phyloP scores from a whole-genome alignment of 2,888 invertebrate species.

The Protonemura montana region DNA sequence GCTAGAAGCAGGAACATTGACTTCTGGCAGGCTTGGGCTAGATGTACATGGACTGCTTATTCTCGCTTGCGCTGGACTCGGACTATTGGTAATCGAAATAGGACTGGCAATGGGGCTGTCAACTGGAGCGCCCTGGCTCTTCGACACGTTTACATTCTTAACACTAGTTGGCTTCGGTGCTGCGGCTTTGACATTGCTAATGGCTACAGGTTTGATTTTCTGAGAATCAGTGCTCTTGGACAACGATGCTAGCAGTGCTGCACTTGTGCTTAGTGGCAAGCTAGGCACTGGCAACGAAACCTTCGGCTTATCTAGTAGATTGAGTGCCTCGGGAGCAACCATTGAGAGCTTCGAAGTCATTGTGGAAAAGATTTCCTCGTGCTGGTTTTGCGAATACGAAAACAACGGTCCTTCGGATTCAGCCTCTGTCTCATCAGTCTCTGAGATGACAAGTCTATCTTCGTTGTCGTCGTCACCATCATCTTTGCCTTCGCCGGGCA shows the following conservation, averaged over 20 bases:
- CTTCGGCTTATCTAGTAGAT: not conserved
- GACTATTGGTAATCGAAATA: not conserved
- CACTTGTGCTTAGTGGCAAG: not conserved
- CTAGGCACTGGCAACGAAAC: not conserved
- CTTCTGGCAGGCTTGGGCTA: not conserved
- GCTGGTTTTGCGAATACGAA: conserved; percentile 62
- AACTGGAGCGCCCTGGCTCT: not conserved
- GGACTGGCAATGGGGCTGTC: not conserved
- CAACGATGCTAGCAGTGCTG: conserved; percentile 17
- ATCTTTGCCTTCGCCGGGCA: conserved; percentile 58
- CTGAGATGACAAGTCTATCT: conserved; percentile 67
- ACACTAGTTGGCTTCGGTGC: not conserved
- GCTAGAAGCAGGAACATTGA: conserved; percentile 14
- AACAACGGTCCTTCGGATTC: conserved; percentile 63
- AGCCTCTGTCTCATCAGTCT: conserved; percentile 68
- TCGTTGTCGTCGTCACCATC: conserved; percentile 61
- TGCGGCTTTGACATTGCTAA: not conserved
- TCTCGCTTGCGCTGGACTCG: not conserved
- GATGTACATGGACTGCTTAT: not conserved
- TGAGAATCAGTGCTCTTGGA: conserved; percentile 26
- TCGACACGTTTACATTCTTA: not conserved
- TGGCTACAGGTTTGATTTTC: not conserved
- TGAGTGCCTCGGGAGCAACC: not conserved
- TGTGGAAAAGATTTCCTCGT: conserved; percentile 64
- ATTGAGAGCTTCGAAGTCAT: conserved; percentile 61